These are phyloP conservation scores for Casuarius casuarius DNA, from an alignment of 2,113 vertebrate species.

Conservation along the genomic window DNA sequence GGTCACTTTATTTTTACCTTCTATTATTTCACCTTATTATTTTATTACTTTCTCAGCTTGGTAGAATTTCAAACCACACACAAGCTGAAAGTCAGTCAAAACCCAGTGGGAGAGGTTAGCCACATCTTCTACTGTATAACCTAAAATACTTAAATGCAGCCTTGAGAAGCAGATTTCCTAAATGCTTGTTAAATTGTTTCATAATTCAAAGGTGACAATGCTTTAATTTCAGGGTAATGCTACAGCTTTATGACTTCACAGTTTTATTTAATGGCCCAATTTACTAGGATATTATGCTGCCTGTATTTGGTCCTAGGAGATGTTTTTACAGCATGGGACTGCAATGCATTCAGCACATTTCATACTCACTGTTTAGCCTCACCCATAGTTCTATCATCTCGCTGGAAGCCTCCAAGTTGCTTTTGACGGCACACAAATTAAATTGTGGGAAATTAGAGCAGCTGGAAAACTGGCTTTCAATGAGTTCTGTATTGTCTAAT, in stretches of 20 bases:
- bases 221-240: constrained; percentile 77
- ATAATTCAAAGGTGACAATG: constrained; percentile 76
- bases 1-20: constrained; percentile 8
- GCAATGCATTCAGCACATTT: constrained; percentile 19
- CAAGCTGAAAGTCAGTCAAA: constrained; percentile 44
- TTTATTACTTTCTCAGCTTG: constrained; percentile 58
- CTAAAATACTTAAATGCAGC: constrained; percentile 42
- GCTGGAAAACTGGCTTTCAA: constrained; percentile 48
- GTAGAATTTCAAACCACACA: constrained; percentile 31
- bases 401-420: constrained; percentile 36
- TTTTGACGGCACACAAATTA: constrained; percentile 37
- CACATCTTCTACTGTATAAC: constrained; percentile 4
- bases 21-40: constrained; percentile 27
- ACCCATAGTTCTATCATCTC: constrained; percentile 33
- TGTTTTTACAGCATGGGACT: constrained; percentile 49
- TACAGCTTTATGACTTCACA: constrained; percentile 71
- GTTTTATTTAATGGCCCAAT: constrained; percentile 79
- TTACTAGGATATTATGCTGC: constrained; percentile 70
- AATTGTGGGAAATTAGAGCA: constrained; percentile 56
- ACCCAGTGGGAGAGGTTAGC: background rate
- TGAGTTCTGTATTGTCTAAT: constrained; percentile 54
- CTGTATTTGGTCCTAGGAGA: constrained; percentile 62
- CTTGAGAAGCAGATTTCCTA: constrained; percentile 66
- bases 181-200: constrained; percentile 71
- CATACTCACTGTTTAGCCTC: background rate